A percentile compares a stretch with the other conserved stretches of the same genome.
phyloP scores from a whole-genome alignment of 2,113 vertebrate species.

The Fukomys damarensis region DNA sequence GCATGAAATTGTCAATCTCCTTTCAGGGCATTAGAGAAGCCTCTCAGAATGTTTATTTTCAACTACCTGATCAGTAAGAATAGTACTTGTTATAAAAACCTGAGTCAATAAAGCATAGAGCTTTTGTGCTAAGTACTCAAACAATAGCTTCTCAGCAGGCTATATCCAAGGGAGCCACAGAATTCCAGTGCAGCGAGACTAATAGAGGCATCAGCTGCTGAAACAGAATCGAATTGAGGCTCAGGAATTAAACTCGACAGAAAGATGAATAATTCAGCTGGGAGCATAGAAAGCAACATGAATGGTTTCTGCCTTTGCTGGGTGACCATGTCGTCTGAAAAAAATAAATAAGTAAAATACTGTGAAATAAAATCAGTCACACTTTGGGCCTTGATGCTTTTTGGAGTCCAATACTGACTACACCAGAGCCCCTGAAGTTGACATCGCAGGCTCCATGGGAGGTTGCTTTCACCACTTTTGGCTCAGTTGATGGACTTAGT shows the following conservation, averaged over 20 bases:
- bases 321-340: conserved; percentile 53
- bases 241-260: conserved; percentile 75
- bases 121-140: conserved; percentile 57
- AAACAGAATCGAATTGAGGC: conserved; percentile 74
- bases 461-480: conserved; percentile 60
- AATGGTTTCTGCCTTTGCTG: conserved; percentile 43
- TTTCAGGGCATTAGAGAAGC: neutral
- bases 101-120: neutral
- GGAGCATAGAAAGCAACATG: conserved; percentile 54
- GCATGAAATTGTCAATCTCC: neutral
- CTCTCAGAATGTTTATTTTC: conserved; percentile 54
- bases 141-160: neutral
- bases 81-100: conserved; percentile 63
- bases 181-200: conserved; percentile 1
- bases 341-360: conserved; percentile 62
- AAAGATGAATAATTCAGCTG: conserved; percentile 78
- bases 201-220: conserved; percentile 59
- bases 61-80: neutral
- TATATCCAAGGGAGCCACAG: neutral
- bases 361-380: conserved; percentile 64
- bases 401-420: conserved; percentile 60
- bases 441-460: neutral
- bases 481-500: conserved; percentile 64
- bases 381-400: conserved; percentile 21
- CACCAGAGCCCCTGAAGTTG: conserved; percentile 40